Evolutionary conservation across 2,113 vertebrate species (phyloP).

Genomic region (Datnioides undecimradiatus): DNA sequence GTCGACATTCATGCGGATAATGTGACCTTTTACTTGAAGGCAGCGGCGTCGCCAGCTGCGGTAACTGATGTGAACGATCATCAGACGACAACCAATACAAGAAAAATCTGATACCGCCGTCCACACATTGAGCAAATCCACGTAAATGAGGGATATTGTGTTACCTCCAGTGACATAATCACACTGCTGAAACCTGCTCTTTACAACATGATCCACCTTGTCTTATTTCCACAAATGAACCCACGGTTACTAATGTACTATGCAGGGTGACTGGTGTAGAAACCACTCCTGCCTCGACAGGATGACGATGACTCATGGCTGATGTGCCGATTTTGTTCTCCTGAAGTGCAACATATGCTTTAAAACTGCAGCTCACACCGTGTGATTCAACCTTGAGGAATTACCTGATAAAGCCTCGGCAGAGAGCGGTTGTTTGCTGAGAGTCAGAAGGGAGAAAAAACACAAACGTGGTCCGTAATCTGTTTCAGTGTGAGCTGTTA

Average conservation of each 20-base stretch:
- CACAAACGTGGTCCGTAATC: neutral
- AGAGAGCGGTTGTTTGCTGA: neutral
- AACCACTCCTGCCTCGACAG: constrained; percentile 72
- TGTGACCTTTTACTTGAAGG: neutral
- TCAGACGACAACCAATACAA: neutral
- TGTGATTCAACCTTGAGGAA: neutral
- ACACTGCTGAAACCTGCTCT: constrained; percentile 2
- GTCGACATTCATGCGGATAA: neutral
- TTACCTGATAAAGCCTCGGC: neutral
- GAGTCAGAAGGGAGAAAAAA: neutral
- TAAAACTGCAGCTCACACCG: neutral
- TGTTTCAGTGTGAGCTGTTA: neutral
- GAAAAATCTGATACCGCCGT: neutral
- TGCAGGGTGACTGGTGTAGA: neutral
- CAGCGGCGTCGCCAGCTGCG: neutral
- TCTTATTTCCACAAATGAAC: constrained; percentile 33
- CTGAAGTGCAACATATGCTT: neutral
- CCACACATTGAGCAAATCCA: neutral
- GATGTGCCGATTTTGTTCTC: constrained; percentile 21
- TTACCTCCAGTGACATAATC: neutral
- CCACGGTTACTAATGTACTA: neutral
- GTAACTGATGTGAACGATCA: neutral
- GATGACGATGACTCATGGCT: constrained; percentile 71
- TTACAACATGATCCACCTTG: constrained; percentile 40
- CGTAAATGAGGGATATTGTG: neutral